Conservation (phyloP, 2,888 invertebrate species). For the Gymnoscelis rufifasciata region DNA sequence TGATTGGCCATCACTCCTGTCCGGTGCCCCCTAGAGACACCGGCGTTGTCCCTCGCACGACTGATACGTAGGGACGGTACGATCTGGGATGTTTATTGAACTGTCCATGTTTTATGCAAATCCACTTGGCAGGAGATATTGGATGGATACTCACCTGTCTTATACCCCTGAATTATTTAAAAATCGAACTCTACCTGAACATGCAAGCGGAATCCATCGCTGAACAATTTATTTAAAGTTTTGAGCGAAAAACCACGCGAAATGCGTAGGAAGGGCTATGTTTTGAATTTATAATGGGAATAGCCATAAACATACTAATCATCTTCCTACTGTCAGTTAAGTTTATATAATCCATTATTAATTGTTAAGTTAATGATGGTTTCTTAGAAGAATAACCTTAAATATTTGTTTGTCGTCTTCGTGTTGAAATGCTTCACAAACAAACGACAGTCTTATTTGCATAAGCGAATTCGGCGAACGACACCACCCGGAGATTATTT, state of each 20-base stretch:
- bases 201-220: neutral
- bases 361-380: conserved; percentile 33
- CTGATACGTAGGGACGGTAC: conserved; percentile 24
- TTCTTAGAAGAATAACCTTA: conserved; percentile 45
- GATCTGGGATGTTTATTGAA: conserved; percentile 34
- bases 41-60: conserved; percentile 27
- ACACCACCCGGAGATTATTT: conserved; percentile 50
- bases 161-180: conserved; percentile 5
- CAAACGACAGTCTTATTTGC: conserved; percentile 47
- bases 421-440: conserved; percentile 43
- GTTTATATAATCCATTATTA: conserved; percentile 31
- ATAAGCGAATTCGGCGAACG: conserved; percentile 54
- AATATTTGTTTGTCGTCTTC: conserved; percentile 43
- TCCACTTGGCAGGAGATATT: conserved; percentile 6
- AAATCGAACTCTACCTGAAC: neutral
- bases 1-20: conserved; percentile 59
- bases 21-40: conserved; percentile 38
- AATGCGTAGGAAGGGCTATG: too few relatives aligned
- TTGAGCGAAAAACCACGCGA: too few relatives aligned
- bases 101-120: conserved; percentile 24
- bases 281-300: neutral
- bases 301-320: neutral
- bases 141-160: conserved; percentile 5
- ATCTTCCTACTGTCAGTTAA: conserved; percentile 11
- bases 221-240: neutral